Evolutionary conservation across 1,140 invertebrate genomes (phyloP), one percentile per base, ranked within the genome.

Genomic region (Branchinecta lynchi): DNA sequence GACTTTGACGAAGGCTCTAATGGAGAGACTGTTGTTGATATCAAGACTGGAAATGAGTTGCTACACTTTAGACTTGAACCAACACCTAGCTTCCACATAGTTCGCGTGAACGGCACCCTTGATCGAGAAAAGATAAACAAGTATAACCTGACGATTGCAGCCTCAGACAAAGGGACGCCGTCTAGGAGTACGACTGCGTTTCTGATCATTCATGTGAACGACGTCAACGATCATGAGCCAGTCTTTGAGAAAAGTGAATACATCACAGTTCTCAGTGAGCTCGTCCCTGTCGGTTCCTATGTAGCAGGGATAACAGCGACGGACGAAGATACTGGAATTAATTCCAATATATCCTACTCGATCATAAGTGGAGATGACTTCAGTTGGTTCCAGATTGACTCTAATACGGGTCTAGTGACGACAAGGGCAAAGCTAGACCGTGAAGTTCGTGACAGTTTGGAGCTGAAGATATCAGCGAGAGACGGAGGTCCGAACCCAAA

Each of bases 201-300:
- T 78, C 82, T 96, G 68, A 88, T 92, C 20, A 92, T 97, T 77
- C 85, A 90, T 74, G 90, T 98, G 0, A 95, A 94, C 77, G 95
- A 97, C 77, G 88, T 92, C 0, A 96, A 96, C 79, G 93, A 97
- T 77, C 91, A 93, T 78, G 89, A 93, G 75, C 92, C 92, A 1
- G 90, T 92, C 6, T 96, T 96, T 76, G 90, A 93, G 77, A 92
- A 94, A 78, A 91, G 87, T 70, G 90, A 93, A 77, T 96, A 95
- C 79, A 88, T 89, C 0, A 86, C 90, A 0, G 85, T 92, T 3
- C 79, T 97, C 7, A 90, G 89, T 74, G 93, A 97, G 79, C 79
- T 91, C 6, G 86, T 89, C 5, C 89, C 90, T 0, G 80, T 89
- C 20, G 92, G 92, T 3, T 92, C 89, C 8, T 94, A 89, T 76